Evolutionary conservation across 2,797 vertebrate genomes (phyloP), one percentile per base, ranked within the genome.

Genomic region (Vultur gryphus): DNA sequence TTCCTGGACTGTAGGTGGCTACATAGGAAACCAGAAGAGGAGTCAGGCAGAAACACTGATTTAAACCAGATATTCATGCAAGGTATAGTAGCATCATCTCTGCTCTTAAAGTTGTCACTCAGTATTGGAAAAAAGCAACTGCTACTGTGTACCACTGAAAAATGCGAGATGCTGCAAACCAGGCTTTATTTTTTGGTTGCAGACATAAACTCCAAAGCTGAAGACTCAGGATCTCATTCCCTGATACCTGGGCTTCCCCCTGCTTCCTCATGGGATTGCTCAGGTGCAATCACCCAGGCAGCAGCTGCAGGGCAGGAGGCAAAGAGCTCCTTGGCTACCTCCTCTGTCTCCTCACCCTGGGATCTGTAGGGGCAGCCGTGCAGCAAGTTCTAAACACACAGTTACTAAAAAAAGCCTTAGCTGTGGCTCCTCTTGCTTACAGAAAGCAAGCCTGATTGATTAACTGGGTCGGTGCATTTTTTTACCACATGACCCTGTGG

Each of bases 381-480:
- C 66, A 69, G 44, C 71, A 70, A 80, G 43, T 8, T 57, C 75
- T 55, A 80, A 95, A 77, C 16, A 46, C 31, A 5, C 6, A 14
- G 13, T 39, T 76, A 28, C 48, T 46, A 31, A 49, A 67, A 73
- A 72, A 87, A 59, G 29, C 59, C 44, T 48, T 51, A 59, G 67
- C 71, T 55, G 43, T 24, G 39, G 4, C 62, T 73, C 67, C 52
- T 62, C 33, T 77, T 87, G 11, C 55, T 35, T 35, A 6, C 2
- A 49, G 59, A 41, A 66, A 64, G 48, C 18, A 24, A 80, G 39
- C 59, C 46, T 13, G 9, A 43, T 37, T 13, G 9, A 43, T 37
- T 21, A 64, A 26, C 35, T 4, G 26, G 6, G 1, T 5, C 3
- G 0, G 11, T 43, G 58, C 1, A 0, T 19, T 37, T 57, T 84